Evolutionary conservation across 2,797 vertebrate species (phyloP), one percentile per base, ranked within the genome.

Genomic region (Arctocebus calabarensis): DNA sequence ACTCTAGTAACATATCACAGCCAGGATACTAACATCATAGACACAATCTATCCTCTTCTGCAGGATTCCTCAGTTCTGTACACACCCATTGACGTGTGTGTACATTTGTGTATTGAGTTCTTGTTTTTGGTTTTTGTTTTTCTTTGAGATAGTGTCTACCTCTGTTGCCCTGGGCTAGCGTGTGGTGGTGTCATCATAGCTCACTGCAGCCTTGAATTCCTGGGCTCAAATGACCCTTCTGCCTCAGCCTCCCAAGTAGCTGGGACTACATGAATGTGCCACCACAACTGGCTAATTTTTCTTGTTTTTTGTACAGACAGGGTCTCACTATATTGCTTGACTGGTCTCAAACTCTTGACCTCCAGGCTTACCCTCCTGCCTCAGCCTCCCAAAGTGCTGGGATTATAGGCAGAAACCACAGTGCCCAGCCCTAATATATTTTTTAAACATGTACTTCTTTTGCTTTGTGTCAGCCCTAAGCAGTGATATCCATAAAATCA

Each of bases 361-460:
- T 74, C 43, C 45, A 16, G 43, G 14, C 48, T 45, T 25, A 45
- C 17, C 40, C 25, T 16, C 71, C 40, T 7, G 0, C 40, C 40
- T 29, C 8, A 4, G 71, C 25, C 27, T 74, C 43, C 27, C 64
- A 66, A 66, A 66, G 48, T 52, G 13, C 48, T 52, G 64, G 29
- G 32, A 66, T 66, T 66, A 66, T 17, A 66, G 64, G 64, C 32
- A 8, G 32, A 32, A 66, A 32, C 32, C 64, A 66, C 29, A 0
- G 16, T 17, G 8, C 7, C 0, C 7, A 3, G 32, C 32, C 64
- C 32, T n/a, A n/a, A 20, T 66, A 57, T 34, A 66, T 57, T 19
- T 68, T 78, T 68, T 34, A 71, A 85, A 40, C 2, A 22, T 77
- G 12, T 5, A 20, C 75, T 88, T 84, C 37, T 85, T 90, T 81